phyloP scores from a whole-genome alignment of 2,797 vertebrate genomes.

The Morus bassanus region DNA sequence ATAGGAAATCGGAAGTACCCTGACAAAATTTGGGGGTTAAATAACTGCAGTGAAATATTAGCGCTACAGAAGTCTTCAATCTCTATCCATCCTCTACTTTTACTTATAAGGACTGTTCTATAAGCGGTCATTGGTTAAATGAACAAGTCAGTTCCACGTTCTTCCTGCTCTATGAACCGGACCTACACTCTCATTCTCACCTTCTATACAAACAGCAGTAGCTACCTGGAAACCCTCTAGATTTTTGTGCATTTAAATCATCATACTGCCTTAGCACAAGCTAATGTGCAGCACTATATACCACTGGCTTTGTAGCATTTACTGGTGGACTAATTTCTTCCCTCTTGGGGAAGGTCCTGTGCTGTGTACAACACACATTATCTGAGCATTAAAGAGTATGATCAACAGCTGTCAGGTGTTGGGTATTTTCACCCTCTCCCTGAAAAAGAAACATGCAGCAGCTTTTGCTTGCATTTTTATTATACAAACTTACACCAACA shows the following conservation, averaged over 20 bases:
- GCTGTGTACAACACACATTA: neutral
- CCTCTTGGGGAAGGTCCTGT: neutral
- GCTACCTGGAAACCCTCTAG: neutral
- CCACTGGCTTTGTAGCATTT: neutral
- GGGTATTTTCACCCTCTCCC: neutral
- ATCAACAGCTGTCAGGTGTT: neutral
- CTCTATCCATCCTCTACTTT: neutral
- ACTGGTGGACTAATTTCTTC: neutral
- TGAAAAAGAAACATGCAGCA: neutral
- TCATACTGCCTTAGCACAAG: neutral
- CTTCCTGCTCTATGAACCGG: neutral
- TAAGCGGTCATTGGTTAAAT: neutral
- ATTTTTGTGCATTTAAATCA: neutral
- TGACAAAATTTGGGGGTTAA: neutral
- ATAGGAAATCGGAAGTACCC: neutral
- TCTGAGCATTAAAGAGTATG: neutral
- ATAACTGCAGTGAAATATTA: neutral
- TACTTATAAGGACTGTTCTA: neutral
- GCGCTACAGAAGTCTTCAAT: neutral
- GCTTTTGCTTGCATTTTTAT: neutral
- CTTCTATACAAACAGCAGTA: neutral
- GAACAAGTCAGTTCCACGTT: neutral
- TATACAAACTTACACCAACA: neutral
- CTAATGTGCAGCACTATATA: neutral
- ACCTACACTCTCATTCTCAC: neutral